Evolutionary conservation across 2,113 vertebrate genomes (phyloP), one percentile per base, ranked within the genome.

Genomic region (Oryzias celebensis): DNA sequence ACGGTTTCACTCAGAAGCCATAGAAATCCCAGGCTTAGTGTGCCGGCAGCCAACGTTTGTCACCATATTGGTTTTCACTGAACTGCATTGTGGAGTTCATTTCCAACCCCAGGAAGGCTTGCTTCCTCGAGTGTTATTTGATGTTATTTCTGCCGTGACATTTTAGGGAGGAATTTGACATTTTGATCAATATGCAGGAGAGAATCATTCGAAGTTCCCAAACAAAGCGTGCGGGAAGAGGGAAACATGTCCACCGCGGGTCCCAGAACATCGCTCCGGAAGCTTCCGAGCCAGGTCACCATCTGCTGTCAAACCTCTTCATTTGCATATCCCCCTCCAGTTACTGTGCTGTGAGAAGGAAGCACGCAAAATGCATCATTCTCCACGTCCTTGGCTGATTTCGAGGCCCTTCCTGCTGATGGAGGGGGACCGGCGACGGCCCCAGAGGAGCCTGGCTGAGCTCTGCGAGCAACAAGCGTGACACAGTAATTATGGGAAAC

Each of bases 1-100:
- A 62, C 64, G 74, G 59, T 72, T 76, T 54, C 65, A 70, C 74
- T 75, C 69, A 45, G 62, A 74, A 61, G 77, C 71, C 65, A 65
- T 73, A 71, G 75, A 68, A 65, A 64, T 46, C 50, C 7, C 1
- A 13, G 15, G 67, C 60, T 84, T 65, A 77, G 31, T 6, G 56
- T 44, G 6, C 59, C 31, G 3, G 20, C 59, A 52, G 59, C 58
- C 23, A 50, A 51, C 70, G 71, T 77, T 65, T 70, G 65, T 62
- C 75, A 48, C 57, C 63, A 44, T 76, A 73, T 82, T 76, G 55
- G 60, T 67, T 71, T 81, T 56, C 26, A 45, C 53, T 14, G 4
- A 68, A 22, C 3, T 4, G 18, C 57, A 10, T 36, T n/a, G 49
- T 52, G 1, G 43, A 44, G 55, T 72, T 76, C 18, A 48, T 68